Conservation (phyloP, 2,797 vertebrate species). For the Myotis daubentonii region DNA sequence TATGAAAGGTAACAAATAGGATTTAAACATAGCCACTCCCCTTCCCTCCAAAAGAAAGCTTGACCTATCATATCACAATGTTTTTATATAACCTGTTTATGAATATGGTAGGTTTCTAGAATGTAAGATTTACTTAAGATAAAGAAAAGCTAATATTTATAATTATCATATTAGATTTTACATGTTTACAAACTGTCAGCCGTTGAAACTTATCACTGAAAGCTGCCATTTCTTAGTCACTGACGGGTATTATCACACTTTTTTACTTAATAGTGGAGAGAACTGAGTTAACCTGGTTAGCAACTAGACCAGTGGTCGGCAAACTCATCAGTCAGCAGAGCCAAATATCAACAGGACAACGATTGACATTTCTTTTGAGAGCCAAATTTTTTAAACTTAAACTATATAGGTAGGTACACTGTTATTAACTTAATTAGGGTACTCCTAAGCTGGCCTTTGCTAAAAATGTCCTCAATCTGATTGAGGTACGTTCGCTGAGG, state of each 20-base stretch:
- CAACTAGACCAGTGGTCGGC: background rate
- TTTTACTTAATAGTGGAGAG: background rate
- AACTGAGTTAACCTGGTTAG: background rate
- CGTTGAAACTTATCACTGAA: background rate
- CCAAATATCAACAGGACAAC: no score
- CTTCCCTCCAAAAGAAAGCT: background rate
- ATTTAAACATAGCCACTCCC: background rate
- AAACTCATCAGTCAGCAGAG: no score
- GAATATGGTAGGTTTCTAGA: background rate
- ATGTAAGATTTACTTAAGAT: slow-evolving; percentile 10
- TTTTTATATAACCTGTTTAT: background rate
- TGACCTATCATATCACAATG: background rate
- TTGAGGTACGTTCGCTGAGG: no score
- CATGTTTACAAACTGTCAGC: background rate
- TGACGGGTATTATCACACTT: no score
- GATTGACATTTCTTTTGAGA: no score
- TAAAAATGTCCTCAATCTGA: no score
- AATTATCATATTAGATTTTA: background rate
- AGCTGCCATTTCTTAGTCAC: background rate
- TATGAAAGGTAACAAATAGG: background rate
- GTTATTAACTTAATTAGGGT: no score
- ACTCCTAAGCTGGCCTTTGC: no score
- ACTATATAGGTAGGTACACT: no score
- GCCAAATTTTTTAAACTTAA: no score
- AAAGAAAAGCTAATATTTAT: background rate